Conservation (phyloP, 2,113 vertebrate genomes). For the Sarotherodon lohbergeri region DNA sequence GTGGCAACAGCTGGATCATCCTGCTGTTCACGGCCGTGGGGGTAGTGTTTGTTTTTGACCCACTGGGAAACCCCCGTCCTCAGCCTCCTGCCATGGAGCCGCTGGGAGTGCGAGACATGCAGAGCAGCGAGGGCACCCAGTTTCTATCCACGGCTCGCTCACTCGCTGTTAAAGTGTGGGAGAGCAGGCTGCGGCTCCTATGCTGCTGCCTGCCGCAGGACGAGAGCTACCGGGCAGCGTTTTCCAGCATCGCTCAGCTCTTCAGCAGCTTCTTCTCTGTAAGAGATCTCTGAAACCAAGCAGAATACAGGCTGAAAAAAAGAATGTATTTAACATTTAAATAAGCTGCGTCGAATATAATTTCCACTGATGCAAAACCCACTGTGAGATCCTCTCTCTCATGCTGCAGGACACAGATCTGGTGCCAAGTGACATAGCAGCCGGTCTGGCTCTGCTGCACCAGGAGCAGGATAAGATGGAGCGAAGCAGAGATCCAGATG, state of each 20-base stretch:
- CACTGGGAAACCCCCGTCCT: conserved; percentile 76
- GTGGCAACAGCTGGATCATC: conserved; percentile 85
- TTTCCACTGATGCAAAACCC: not conserved
- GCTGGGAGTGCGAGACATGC: conserved; percentile 69
- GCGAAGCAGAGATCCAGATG: conserved; percentile 75
- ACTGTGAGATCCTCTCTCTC: not conserved
- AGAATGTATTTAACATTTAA: not conserved
- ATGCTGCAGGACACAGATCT: conserved; percentile 89
- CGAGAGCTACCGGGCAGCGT: conserved; percentile 83
- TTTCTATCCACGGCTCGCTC: conserved; percentile 81
- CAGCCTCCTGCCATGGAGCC: conserved; percentile 1
- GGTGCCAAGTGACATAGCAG: conserved; percentile 93
- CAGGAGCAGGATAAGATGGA: conserved; percentile 90
- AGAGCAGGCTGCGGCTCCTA: conserved; percentile 81
- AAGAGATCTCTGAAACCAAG: not conserved
- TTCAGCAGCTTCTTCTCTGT: conserved; percentile 89
- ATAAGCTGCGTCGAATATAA: accelerated
- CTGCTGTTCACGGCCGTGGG: conserved; percentile 79
- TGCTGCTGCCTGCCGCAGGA: conserved; percentile 92
- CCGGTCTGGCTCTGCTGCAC: conserved; percentile 89
- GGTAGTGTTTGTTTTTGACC: conserved; percentile 88
- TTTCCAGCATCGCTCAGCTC: conserved; percentile 87
- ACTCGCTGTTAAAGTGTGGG: conserved; percentile 87
- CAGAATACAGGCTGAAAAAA: not conserved
- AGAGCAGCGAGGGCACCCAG: conserved; percentile 81